A percentile compares a stretch with the other conserved stretches of the same genome.
Conservation (phyloP, 2,888 invertebrate species). For the Andrena flavipes region DNA sequence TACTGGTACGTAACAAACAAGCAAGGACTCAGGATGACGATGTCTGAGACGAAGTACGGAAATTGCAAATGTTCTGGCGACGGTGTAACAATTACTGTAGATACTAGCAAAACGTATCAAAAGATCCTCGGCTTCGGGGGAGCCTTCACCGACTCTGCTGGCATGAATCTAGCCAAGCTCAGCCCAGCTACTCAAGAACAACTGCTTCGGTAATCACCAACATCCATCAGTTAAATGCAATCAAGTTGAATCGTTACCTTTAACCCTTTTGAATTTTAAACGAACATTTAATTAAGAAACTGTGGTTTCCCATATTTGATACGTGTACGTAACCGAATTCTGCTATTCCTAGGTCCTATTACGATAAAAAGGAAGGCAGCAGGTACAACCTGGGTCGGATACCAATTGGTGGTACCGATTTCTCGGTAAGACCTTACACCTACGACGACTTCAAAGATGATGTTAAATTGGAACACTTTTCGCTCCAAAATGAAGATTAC, state of each 20-base stretch:
- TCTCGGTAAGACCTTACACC: conserved; percentile 92
- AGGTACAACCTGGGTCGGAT: conserved; percentile 93
- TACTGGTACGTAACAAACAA: conserved; percentile 87
- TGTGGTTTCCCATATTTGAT: no score
- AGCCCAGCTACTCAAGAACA: conserved; percentile 86
- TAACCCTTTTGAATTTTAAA: no score
- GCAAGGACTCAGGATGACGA: conserved; percentile 87
- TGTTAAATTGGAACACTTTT: conserved; percentile 87
- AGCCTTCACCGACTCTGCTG: conserved; percentile 91
- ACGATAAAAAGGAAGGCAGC: conserved; percentile 89
- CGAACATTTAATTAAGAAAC: no score
- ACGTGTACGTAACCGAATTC: background rate
- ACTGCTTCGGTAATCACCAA: conserved; percentile 82
- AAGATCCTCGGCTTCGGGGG: conserved; percentile 93
- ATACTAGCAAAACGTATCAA: conserved; percentile 36
- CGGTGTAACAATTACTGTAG: conserved; percentile 11
- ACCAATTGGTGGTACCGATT: conserved; percentile 94
- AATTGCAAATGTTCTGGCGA: fast-evolving
- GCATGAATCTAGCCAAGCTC: conserved; percentile 91
- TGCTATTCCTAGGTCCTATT: conserved; percentile 89
- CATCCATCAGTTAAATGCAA: background rate
- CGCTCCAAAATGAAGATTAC: conserved; percentile 89
- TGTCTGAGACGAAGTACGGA: conserved; percentile 83
- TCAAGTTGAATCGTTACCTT: no score
- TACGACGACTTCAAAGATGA: conserved; percentile 90